Evolutionary conservation across 92 coral and sea anemone species (phyloP).

Genomic region (Actinernus sp.): DNA sequence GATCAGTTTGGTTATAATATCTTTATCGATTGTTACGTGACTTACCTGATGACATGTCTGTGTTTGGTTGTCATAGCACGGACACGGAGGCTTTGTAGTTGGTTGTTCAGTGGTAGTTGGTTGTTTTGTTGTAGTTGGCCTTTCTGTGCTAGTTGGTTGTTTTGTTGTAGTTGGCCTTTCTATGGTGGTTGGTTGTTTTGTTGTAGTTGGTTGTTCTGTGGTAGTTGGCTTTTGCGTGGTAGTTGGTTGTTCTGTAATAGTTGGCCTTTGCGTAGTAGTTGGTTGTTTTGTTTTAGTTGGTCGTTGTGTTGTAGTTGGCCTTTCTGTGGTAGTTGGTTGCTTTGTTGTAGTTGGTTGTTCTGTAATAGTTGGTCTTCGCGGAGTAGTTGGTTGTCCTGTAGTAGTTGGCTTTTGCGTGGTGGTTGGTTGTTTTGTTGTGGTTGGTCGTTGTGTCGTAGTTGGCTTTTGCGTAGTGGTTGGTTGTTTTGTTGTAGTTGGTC

Average conservation of each 20-base stretch:
- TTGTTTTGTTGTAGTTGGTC: conserved; percentile 20
- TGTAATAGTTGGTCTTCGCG: background rate
- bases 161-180: conserved; percentile 1
- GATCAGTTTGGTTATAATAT: too few relatives aligned
- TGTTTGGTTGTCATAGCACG: conserved; percentile 50
- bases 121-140: conserved; percentile 7
- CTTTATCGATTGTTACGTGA: too few relatives aligned
- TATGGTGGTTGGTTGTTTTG: conserved; percentile 8
- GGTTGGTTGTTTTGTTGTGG: conserved; percentile 16
- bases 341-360: conserved; percentile 23
- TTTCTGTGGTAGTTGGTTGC: conserved; percentile 8
- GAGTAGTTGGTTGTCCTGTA: conserved; percentile 7
- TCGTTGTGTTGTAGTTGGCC: conserved; percentile 2
- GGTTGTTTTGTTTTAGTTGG: conserved; percentile 13
- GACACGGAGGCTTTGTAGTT: conserved; percentile 31
- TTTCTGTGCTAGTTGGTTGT: conserved; percentile 18
- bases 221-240: background rate
- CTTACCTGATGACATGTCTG: conserved; percentile 48
- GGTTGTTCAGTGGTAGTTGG: conserved; percentile 8
- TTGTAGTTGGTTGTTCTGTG: conserved; percentile 8
- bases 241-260: conserved; percentile 9
- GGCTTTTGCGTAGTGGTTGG: conserved; percentile 6
- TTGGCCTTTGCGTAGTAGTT: conserved; percentile 5
- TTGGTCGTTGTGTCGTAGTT: conserved; percentile 1
- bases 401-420: conserved; percentile 9